phyloP scores from a whole-genome alignment of 2,888 invertebrate genomes.

The Rugalucina vietnamica region DNA sequence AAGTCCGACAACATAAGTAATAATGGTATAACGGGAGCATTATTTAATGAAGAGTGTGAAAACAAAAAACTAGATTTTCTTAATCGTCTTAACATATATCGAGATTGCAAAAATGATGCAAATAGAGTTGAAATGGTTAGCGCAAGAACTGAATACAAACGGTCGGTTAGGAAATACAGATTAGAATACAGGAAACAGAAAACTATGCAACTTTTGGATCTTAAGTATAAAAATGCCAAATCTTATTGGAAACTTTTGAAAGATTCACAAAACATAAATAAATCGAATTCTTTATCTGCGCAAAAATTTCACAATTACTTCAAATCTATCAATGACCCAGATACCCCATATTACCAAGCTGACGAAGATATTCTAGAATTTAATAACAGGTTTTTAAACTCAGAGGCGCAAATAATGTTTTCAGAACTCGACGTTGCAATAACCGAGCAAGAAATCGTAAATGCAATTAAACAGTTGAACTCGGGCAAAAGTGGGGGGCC shows the following conservation, averaged over 20 bases:
- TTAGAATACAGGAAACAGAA: neutral
- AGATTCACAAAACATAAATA: neutral
- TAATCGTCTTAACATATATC: neutral
- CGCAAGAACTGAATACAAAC: neutral
- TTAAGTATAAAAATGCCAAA: neutral
- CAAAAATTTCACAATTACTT: neutral
- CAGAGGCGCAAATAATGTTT: constrained; percentile 3
- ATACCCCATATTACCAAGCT: neutral
- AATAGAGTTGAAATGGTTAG: neutral
- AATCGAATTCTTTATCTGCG: neutral
- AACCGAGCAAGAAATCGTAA: neutral
- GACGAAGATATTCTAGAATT: neutral
- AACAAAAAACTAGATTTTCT: neutral
- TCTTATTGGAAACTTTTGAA: neutral
- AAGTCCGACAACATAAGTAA: neutral
- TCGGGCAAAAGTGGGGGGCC: constrained; percentile 1
- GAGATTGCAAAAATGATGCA: neutral
- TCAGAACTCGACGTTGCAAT: neutral
- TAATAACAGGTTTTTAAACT: neutral
- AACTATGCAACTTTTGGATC: neutral
- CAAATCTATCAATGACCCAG: neutral
- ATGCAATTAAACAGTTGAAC: neutral
- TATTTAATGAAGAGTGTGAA: neutral
- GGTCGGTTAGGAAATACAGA: neutral
- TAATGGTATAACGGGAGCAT: too few relatives aligned